Evolutionary conservation across 2,888 invertebrate genomes (phyloP), one percentile per base, ranked within the genome.

Genomic region (Caenorhabditis panamensis): DNA sequence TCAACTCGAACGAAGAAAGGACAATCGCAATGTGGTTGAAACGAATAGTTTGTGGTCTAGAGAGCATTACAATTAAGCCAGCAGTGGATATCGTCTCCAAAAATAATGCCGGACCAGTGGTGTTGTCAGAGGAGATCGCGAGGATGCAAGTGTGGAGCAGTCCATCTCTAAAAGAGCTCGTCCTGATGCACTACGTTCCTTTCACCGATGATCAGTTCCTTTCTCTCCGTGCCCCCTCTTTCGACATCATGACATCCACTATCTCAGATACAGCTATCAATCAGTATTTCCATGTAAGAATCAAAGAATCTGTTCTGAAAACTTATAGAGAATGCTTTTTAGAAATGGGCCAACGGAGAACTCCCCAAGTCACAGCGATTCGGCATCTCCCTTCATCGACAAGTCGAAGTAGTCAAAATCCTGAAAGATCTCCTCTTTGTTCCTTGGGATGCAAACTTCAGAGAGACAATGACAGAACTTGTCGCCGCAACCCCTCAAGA

Each of bases 121-220:
- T 1, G 1, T 20, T 59, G 41, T 59, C 59, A 11, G 36, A 18
- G 24, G 22, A 41, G 24, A 22, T 59, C 20, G 37, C 58, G 0
- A 6, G 31, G 18, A 8, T 58, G 58, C 37, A 36, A 18, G 24
- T 54, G 56, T 56, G 28, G 31, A 3, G 2, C 28, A 28, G 13
- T 26, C 31, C 28, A 2, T 16, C 1, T 13, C 41, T 59, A 3
- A n/a, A 59, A 13, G 59, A 59, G 41, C 59, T 59, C 41, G 24
- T 59, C 9, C 1, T 59, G 20, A 59, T 59, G 59, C 59, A 59
- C 59, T 24, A 36, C 37, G 24, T 59, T 18, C 59, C 59, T 16
- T 59, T 59, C 41, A 24, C 59, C 24, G 59, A 41, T 16, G 24
- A 11, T 8, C 20, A 59, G 24, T 59, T 59, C 24, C 24, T 44